Evolutionary conservation across 2,797 vertebrate species (phyloP).

Genomic region (Esox masquinongy): DNA sequence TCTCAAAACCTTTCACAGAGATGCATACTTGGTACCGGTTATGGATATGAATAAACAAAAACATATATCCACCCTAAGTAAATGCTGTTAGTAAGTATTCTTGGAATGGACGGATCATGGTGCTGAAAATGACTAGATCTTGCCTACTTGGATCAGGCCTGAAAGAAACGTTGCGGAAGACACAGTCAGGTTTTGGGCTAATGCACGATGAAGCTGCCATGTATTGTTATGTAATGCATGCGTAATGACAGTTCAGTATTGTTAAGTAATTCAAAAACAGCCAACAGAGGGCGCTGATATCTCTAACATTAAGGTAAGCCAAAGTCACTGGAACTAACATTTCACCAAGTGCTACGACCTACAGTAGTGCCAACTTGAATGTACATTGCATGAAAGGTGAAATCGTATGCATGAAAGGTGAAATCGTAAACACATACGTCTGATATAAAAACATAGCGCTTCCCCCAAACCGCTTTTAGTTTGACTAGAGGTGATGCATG

Average conservation of each 20-base stretch:
- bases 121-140: not conserved
- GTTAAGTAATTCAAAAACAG: no score
- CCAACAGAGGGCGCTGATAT: conserved; percentile 55
- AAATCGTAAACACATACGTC: not conserved
- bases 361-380: not conserved
- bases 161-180: not conserved
- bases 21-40: conserved; percentile 35
- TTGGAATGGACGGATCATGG: not conserved
- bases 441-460: not conserved
- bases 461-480: not conserved
- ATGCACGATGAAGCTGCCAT: no score
- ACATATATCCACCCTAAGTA: conserved; percentile 30
- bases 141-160: not conserved
- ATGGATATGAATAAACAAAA: conserved; percentile 38
- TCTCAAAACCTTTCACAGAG: conserved; percentile 29
- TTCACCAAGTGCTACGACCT: not conserved
- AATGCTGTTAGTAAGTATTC: conserved; percentile 17
- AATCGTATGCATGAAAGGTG: not conserved
- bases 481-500: not conserved
- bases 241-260: not conserved
- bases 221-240: not conserved
- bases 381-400: not conserved
- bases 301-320: not conserved
- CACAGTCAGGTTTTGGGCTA: no score
- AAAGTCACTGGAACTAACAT: not conserved